Evolutionary conservation across 2,113 vertebrate genomes (phyloP), one percentile per base, ranked within the genome.

Genomic region (Albula glossodonta): DNA sequence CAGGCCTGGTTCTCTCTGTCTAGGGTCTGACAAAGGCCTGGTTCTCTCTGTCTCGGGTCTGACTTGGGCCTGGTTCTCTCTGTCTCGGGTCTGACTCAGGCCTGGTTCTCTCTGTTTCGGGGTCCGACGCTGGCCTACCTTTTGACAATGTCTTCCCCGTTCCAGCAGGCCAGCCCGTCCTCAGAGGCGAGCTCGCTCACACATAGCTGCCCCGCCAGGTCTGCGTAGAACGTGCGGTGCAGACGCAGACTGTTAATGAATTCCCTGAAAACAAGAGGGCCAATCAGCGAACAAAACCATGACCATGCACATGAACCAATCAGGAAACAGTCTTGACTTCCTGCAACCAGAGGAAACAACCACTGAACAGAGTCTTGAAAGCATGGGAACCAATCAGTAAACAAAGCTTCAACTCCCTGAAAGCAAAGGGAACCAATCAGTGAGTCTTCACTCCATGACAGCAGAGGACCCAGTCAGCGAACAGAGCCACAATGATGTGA

Each of bases 201-300:
- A 4, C 97, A 98, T 80, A 97, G 92, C 81, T 95, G 95, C 91
- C 97, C 96, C 0, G 96, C 95, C 92, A 99, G 92, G 86, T 93
- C 89, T 0, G 96, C 92, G 0, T 97, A 98, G 88, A 97, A 97
- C 0, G 96, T 94, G 17, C 93, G 92, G 88, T 96, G 94, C 1
- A 92, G 91, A 22, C 91, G 91, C 17, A 98, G 94, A 70, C 91
- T 95, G 78, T 87, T 92, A 88, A 97, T 91, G 87, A 98, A 97
- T 83, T 97, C 96, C 89, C 97, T 98, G 91, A 13, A 92, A 83
- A 87, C 79, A 57, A 83, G 77, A 19, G 48, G 66, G 79, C 22
- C 49, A 25, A 19, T 51, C 80, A 50, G n/a, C 17, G 10, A 48
- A n/a, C 49, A 81, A 56, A 12, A 12, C 53, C 12, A 12, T 56